phyloP scores from a whole-genome alignment of 1,140 invertebrate species.

The Drosophila pseudoananassae region DNA sequence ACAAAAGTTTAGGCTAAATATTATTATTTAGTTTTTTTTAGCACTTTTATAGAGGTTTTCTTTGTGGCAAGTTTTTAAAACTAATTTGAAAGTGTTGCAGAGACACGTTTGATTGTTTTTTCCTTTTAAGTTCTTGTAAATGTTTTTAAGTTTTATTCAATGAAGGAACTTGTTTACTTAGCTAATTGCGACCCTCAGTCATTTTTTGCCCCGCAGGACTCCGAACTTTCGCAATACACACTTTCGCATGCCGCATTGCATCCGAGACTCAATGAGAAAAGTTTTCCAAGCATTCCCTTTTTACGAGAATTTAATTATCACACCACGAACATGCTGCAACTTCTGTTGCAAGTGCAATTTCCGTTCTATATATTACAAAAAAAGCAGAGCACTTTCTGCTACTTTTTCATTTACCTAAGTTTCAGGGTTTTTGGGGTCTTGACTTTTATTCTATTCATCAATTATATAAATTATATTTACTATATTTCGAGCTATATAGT shows the following conservation, averaged over 20 bases:
- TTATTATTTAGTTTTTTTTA: not conserved
- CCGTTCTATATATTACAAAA: not conserved
- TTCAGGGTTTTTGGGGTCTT: not conserved
- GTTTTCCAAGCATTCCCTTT: constrained; percentile 13
- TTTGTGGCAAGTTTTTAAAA: constrained; percentile 2
- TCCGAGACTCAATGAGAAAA: constrained; percentile 23
- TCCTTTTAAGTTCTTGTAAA: not conserved
- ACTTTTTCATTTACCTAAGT: not conserved
- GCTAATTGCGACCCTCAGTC: constrained; percentile 10
- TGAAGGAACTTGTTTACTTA: constrained; percentile 3
- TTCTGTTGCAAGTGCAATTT: constrained; percentile 9
- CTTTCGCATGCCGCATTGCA: constrained; percentile 20
- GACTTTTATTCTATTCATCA: too few relatives aligned
- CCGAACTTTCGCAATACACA: constrained; percentile 7
- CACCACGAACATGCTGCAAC: not conserved
- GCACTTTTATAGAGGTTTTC: not conserved
- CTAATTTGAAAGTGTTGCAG: not conserved
- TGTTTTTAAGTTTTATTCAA: not conserved
- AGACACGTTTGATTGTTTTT: not conserved
- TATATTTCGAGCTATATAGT: too few relatives aligned
- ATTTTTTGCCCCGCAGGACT: not conserved
- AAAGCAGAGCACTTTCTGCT: not conserved
- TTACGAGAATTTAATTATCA: constrained; percentile 40
- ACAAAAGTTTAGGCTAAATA: constrained; percentile 1
- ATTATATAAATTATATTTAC: too few relatives aligned